Percentiles rank a stretch among this genome's conserved stretches.
Evolutionary conservation across 2,797 vertebrate genomes (phyloP).

Genomic region (Molossus alvarezi): DNA sequence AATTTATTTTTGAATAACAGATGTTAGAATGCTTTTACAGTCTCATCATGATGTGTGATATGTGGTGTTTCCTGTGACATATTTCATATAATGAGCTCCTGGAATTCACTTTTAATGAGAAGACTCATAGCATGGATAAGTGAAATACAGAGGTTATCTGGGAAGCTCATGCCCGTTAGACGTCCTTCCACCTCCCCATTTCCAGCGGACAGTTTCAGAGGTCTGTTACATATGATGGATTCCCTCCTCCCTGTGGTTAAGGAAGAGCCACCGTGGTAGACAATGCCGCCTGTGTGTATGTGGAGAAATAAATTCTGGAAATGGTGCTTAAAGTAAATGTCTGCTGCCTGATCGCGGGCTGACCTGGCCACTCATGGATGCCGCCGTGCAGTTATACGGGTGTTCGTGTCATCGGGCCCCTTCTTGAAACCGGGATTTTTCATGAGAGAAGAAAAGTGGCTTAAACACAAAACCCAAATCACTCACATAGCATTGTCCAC

Average conservation of each 20-base stretch:
- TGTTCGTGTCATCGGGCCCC: background rate
- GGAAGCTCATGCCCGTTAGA: background rate
- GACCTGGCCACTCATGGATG: background rate
- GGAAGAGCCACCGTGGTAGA: background rate
- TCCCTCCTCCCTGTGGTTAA: background rate
- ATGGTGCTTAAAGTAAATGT: background rate
- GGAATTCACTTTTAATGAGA: constrained; percentile 57
- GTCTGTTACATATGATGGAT: background rate
- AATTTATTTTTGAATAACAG: constrained; percentile 62
- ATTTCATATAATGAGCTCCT: constrained; percentile 49
- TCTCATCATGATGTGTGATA: constrained; percentile 6
- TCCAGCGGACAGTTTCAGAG: background rate
- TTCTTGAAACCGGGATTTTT: constrained; percentile 42
- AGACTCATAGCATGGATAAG: background rate
- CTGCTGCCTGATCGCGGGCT: background rate
- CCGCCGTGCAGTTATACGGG: background rate
- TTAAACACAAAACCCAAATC: background rate
- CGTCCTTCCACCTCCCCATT: background rate
- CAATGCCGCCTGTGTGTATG: background rate
- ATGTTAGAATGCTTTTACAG: background rate
- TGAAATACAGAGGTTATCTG: constrained; percentile 28
- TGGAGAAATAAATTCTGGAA: background rate
- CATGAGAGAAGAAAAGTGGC: background rate
- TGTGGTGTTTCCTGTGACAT: constrained; percentile 57
- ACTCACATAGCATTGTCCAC: background rate